Evolutionary conservation across 2,888 invertebrate genomes (phyloP), one percentile per base, ranked within the genome.

Genomic region (Mimas tiliae): DNA sequence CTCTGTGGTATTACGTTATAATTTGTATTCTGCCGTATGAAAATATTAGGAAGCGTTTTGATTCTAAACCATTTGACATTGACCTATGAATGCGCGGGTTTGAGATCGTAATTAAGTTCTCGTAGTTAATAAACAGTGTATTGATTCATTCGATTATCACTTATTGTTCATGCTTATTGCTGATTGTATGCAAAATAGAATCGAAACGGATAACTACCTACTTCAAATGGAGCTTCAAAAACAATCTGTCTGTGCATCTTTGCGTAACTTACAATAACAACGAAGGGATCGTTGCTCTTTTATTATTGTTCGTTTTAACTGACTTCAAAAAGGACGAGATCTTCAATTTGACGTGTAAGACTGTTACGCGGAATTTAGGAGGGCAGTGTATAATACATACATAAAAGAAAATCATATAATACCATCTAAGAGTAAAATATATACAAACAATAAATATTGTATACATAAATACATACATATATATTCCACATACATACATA

Each of bases 131-230:
- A 38, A 38, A 58, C 58, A 58, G 38, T 42, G 19, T 16, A 58
- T 58, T 58, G n/a, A 69, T 45, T 63, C 64, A 64, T 63, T 68
- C 63, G 71, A 72, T 81, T 70, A 80, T 73, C 71, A 72, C 71
- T 67, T 69, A 81, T 82, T 80, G 62, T 63, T 62, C 62, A 16
- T 38, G 12, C n/a, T 45, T 42, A 51, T 27, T 48, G 27, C 42
- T 52, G 51, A 65, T 62, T 62, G 65, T 65, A 62, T 65, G 62
- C 62, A 65, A 62, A 19, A 62, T 47, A 34, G 19, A 42, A 38
- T 19, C 58, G 19, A 42, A 11, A 14, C 34, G 34, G 11, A 42
- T 52, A 58, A 42, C 42, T 16, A 55, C 16, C 42, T 16, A 55
- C 16, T 34, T 38, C 9, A 38, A 16, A 16, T 55, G 34, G 16